Base-by-base conservation (phyloP, 2,113 vertebrate genomes). In the Anser cygnoides region DNA sequence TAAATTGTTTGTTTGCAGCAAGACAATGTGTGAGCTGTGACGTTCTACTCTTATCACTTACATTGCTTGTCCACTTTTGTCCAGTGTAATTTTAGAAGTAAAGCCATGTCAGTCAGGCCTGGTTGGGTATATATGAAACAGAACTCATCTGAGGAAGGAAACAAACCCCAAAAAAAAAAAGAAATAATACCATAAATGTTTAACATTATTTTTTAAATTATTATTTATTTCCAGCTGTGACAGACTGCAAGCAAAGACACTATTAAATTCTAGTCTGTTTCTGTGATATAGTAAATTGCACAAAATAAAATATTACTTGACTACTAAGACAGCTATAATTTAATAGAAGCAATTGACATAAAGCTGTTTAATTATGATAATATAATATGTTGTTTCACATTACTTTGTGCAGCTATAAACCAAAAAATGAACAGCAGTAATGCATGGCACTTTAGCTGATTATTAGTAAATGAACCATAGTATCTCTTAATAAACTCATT, bases 161-260 rank as follows among this genome's bases (percentile, higher is more conserved):
- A 25, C 49, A 22, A 50, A 50, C 22, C 22, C 25, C 22, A 25
- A 50, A 22, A 4, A 66, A 70, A 61, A 0, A 25, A 68, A 37
- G 21, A 16, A 35, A 61, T 13, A 22, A 43, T 35, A 62, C 5
- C 15, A 54, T 49, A 61, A 55, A 63, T 4, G 0, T 39, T 50
- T 68, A 6, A 0, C 10, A 37, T 77, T 29, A 1, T 0, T 20
- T 50, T 76, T 37, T 62, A 21, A 49, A 49, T 52, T 39, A 0
- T 50, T 61, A 61, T 61, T 61, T 61, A 44, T 67, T 78, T 89
- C 41, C 19, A 81, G 6, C 2, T 88, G 1, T 65, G 57, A 57
- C 82, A 65, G 12, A 41, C 25, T 46, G 6, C 31, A 82, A 50
- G 7, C 59, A 62, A 78, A 44, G 11, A 21, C 6, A 35, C 3